Evolutionary conservation across 37 sponge, comb jelly and placozoan species (phyloP), one percentile per base, ranked within the genome.

Genomic region (Crambe crambe): DNA sequence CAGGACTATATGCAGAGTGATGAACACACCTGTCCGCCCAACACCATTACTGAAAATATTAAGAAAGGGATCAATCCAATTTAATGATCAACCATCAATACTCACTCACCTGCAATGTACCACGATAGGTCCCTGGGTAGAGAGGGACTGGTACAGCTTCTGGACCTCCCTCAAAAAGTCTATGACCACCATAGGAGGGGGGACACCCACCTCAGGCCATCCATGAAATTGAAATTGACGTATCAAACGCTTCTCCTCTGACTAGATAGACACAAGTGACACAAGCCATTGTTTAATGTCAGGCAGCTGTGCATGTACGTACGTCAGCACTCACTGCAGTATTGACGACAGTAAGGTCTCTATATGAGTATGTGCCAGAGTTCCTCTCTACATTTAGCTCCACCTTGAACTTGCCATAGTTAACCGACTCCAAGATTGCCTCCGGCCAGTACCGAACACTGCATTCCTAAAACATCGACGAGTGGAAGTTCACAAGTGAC

Each of bases 21-120:
- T 71, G 73, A 97, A 97, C 26, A 92, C 90, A 18, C 95, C 98
- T 58, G 91, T 93, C 1, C 95, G 81, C 64, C 96, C 98, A 75
- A 92, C 91, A 15, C 98, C 98, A 87, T 89, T 76, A 40, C 98
- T 97, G 70, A n/a, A 88, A 5, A 10, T n/a, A n/a, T n/a, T n/a
- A n/a, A n/a, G n/a, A n/a, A n/a, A n/a, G n/a, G n/a, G n/a, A n/a
- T n/a, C n/a, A n/a, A n/a, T n/a, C n/a, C n/a, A n/a, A n/a, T n/a
- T n/a, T n/a, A n/a, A n/a, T n/a, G n/a, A n/a, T n/a, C n/a, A n/a
- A n/a, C n/a, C n/a, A n/a, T 30, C 5, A 2, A 68, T 68, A 37
- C 8, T 4, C 2, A 9, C 83, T 72, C 61, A 90, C 95, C 85
- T 87, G 88, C 97, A 96, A 73, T 93, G 93, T 10, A 93, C 86